Conservation (phyloP, 2,113 vertebrate genomes). For the Geococcyx californianus region DNA sequence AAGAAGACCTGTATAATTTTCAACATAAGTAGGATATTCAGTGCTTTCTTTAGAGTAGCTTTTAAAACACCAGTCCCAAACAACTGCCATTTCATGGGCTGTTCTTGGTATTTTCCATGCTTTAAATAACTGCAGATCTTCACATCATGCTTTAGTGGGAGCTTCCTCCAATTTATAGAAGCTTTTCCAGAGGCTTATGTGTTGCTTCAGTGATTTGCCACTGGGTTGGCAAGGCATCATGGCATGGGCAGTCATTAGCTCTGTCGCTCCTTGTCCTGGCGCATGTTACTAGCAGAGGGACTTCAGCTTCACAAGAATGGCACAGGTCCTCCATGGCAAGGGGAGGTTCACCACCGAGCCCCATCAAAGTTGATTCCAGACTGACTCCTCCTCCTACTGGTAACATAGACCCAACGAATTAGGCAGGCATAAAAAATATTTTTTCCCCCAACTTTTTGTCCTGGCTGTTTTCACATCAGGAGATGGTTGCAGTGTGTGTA, state of each 20-base stretch:
- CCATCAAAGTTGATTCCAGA: background rate
- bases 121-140: constrained; percentile 28
- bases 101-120: constrained; percentile 21
- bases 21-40: constrained; percentile 11
- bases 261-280: background rate
- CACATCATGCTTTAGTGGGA: background rate
- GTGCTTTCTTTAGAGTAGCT: constrained; percentile 40
- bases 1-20: constrained; percentile 18
- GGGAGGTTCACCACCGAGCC: fast-evolving
- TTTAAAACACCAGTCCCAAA: background rate
- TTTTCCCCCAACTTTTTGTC: fast-evolving
- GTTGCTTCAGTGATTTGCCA: background rate
- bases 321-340: background rate
- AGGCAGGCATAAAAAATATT: background rate
- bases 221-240: background rate
- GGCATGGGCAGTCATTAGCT: background rate
- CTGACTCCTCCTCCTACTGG: background rate
- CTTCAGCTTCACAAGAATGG: background rate
- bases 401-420: background rate
- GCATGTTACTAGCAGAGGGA: background rate
- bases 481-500: background rate
- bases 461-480: background rate
- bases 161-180: background rate
- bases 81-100: background rate
- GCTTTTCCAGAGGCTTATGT: background rate